A percentile compares a stretch with the other conserved stretches of the same genome.
phyloP scores from a whole-genome alignment of 2,888 invertebrate genomes.

The Tenthredo amoena region DNA sequence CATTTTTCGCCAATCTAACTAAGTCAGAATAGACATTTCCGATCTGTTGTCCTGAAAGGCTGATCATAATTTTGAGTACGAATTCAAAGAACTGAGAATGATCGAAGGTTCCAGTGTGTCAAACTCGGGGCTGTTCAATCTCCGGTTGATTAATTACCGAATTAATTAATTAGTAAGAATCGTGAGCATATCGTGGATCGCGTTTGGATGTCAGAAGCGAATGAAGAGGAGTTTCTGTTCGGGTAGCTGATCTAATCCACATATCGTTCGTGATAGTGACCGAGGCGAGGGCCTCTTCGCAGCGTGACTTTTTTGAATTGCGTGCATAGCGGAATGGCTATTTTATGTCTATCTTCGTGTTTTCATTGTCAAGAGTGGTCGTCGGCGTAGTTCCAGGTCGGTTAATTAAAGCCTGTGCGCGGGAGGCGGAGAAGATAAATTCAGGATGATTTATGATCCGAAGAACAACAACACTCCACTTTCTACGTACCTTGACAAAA shows the following conservation, averaged over 20 bases:
- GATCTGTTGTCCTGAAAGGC: too few species aligned
- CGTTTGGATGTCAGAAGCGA: background rate
- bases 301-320: background rate
- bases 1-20: too few species aligned
- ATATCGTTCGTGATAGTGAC: background rate
- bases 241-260: background rate
- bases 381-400: background rate
- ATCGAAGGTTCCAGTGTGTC: too few species aligned
- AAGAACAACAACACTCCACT: slow-evolving; percentile 1
- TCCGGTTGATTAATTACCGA: background rate
- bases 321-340: background rate
- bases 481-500: background rate
- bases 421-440: background rate
- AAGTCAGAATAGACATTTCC: too few species aligned
- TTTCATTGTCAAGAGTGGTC: slow-evolving; percentile 19
- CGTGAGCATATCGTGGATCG: background rate
- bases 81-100: too few species aligned
- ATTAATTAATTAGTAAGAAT: slow-evolving; percentile 2
- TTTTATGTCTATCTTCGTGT: background rate
- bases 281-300: background rate
- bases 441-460: slow-evolving; percentile 5
- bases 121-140: too few species aligned
- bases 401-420: slow-evolving; percentile 34
- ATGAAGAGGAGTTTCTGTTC: background rate
- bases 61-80: too few species aligned